Conservation (phyloP, 2,797 vertebrate species). For the Muscicapa comitata region DNA sequence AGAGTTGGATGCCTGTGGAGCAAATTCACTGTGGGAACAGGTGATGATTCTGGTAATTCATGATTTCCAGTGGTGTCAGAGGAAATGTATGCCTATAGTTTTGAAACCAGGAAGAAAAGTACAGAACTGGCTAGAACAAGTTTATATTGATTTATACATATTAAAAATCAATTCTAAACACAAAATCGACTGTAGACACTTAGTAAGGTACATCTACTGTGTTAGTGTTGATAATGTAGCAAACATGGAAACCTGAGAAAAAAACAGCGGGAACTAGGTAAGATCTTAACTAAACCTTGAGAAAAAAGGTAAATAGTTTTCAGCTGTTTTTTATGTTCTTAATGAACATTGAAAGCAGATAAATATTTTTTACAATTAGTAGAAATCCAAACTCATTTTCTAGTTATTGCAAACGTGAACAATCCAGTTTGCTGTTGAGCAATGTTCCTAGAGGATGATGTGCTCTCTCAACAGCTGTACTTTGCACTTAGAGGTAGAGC, state of each 20-base stretch:
- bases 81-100: neutral
- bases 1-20: neutral
- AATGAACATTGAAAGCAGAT: neutral
- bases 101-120: neutral
- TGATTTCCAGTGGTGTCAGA: neutral
- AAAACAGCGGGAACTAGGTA: neutral
- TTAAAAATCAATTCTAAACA: neutral
- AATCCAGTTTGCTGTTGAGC: neutral
- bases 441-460: neutral
- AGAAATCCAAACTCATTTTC: neutral
- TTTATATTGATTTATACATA: neutral
- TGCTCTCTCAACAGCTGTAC: neutral
- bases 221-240: neutral
- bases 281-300: neutral
- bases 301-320: neutral
- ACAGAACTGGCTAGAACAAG: neutral
- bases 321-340: neutral
- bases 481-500: neutral
- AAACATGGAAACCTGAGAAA: neutral
- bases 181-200: fast-evolving
- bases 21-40: neutral
- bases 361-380: neutral
- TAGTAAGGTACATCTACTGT: neutral
- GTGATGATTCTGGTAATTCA: neutral
- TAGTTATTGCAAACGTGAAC: neutral